phyloP scores from a whole-genome alignment of 2,888 invertebrate species.

The Neoaliturus tenellus region DNA sequence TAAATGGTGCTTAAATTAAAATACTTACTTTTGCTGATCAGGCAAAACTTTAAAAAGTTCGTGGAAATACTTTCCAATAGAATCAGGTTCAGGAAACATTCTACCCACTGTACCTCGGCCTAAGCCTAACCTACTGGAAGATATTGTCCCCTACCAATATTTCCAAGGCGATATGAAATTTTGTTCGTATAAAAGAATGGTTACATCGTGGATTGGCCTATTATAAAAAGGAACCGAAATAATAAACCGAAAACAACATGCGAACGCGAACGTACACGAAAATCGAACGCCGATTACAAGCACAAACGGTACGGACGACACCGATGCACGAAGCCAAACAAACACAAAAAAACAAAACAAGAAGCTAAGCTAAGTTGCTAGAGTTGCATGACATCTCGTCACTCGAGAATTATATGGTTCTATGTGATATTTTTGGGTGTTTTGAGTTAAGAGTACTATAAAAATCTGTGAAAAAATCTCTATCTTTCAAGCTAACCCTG shows the following conservation, averaged over 20 bases:
- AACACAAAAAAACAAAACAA: neutral
- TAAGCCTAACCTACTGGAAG: neutral
- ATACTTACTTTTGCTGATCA: constrained; percentile 73
- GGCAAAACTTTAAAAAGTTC: constrained; percentile 73
- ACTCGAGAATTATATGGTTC: no score
- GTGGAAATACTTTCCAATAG: constrained; percentile 73
- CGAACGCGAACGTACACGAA: neutral
- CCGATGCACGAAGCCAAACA: neutral
- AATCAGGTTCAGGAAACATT: constrained; percentile 73
- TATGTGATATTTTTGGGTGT: no score
- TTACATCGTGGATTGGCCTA: neutral
- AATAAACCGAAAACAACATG: neutral
- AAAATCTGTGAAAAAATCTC: no score
- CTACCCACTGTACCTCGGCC: neutral
- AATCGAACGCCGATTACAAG: neutral
- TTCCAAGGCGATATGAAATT: no score
- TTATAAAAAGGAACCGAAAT: no score
- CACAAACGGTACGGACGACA: no score
- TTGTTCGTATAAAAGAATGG: no score
- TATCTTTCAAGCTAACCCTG: no score
- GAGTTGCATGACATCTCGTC: no score
- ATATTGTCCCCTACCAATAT: no score
- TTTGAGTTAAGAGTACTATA: no score
- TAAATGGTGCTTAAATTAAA: neutral
- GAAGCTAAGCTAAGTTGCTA: no score